phyloP scores from a whole-genome alignment of 2,113 vertebrate species.

The Balaenoptera acutorostrata region DNA sequence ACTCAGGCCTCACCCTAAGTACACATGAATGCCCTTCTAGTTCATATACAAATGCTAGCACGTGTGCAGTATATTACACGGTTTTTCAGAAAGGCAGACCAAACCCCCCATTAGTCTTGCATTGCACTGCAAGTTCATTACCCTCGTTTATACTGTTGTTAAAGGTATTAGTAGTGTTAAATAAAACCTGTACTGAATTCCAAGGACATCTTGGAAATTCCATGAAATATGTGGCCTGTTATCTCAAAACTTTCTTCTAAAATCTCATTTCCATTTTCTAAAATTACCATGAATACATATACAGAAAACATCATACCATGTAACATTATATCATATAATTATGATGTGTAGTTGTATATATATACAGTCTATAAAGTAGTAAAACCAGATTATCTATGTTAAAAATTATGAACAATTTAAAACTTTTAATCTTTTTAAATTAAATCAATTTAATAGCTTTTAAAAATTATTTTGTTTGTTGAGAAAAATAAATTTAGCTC shows the following conservation, averaged over 20 bases:
- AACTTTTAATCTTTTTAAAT: background rate
- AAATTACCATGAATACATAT: background rate
- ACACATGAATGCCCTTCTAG: background rate
- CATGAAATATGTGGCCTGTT: background rate
- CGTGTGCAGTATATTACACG: background rate
- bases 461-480: slow-evolving; percentile 13
- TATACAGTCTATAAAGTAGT: background rate
- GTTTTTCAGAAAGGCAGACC: background rate
- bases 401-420: background rate
- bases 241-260: background rate
- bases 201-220: background rate
- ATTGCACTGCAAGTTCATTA: background rate
- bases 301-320: background rate
- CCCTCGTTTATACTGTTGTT: background rate
- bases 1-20: background rate
- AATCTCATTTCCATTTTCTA: background rate
- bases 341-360: background rate
- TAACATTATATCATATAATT: background rate
- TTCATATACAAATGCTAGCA: background rate
- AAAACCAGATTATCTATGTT: background rate
- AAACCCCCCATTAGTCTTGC: background rate
- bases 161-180: background rate
- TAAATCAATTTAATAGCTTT: background rate
- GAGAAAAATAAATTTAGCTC: background rate
- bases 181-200: background rate